Evolutionary conservation across 2,888 invertebrate species (phyloP), one percentile per base, ranked within the genome.

Genomic region (Eubasilissa splendida): DNA sequence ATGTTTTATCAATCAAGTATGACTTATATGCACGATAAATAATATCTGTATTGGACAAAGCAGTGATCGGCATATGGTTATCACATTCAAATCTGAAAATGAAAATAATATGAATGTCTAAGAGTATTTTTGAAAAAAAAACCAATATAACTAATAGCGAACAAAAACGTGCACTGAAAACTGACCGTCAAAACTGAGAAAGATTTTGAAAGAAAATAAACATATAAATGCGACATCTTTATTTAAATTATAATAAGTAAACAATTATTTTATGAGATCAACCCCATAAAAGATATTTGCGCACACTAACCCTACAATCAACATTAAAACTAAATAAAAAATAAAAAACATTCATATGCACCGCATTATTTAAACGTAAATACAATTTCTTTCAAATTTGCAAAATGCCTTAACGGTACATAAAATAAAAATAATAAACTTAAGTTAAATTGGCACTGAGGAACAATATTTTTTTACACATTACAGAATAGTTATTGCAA

Each of bases 261-360:
- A 58, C 68, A 68, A 76, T 76, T 79, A 83, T 60, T 83, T 81
- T 78, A 83, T 83, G 83, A 83, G 83, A 83, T 83, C 83, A 83
- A 68, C 22, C 83, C 80, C 83, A 83, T 75, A 83, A 83, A 81
- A 80, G 42, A 81, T 79, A 80, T 71, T 77, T 73, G 63, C 22
- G 22, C 22, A 70, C 22, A 53, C 76, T 78, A 68, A 71, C 56
- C 66, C 58, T 53, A 71, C 33, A 74, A 60, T 71, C 59, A 71
- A 76, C 76, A 76, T 70, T 81, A 81, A 60, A 77, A 74, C 77
- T 80, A 82, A 80, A 60, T 80, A 82, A 80, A 82, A 22, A 78
- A 77, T 68, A 80, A 76, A 79, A 81, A 75, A 77, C 70, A 52
- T 71, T 73, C 65, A 66, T 76, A 74, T 80, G 77, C 80, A 80